Conservation (phyloP, 2,888 invertebrate genomes). For the Hyposoter didymator region DNA sequence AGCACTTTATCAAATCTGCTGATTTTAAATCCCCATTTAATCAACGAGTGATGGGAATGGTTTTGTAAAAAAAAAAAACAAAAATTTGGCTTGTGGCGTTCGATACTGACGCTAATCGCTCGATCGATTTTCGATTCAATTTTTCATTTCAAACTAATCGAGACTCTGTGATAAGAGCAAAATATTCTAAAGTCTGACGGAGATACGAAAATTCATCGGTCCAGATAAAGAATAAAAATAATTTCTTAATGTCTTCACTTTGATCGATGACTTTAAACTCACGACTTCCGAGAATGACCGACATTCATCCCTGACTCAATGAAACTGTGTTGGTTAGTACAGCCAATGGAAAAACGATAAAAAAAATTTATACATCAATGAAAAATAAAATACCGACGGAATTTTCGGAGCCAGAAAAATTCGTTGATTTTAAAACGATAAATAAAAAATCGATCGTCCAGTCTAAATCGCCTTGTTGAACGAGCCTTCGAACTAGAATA, state of each 20-base stretch:
- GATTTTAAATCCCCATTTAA: slow-evolving; percentile 1
- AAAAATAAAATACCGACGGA: not conserved
- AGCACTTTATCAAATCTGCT: not conserved
- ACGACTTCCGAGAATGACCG: slow-evolving; percentile 16
- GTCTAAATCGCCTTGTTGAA: slow-evolving; percentile 64
- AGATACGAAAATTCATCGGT: slow-evolving; percentile 1
- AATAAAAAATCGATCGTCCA: slow-evolving; percentile 42
- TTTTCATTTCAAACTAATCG: slow-evolving; percentile 31
- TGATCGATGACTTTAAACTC: not conserved
- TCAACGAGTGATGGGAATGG: slow-evolving; percentile 9
- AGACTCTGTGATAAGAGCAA: slow-evolving; percentile 60
- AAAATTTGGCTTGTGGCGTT: slow-evolving; percentile 27
- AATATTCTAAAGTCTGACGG: slow-evolving; percentile 5
- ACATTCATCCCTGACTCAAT: not conserved
- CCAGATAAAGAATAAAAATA: not conserved
- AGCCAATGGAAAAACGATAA: not conserved
- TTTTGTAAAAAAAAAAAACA: not conserved
- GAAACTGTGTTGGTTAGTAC: slow-evolving; percentile 27
- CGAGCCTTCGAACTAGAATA: slow-evolving; percentile 58
- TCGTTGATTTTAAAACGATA: slow-evolving; percentile 21
- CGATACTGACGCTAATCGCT: slow-evolving; percentile 32
- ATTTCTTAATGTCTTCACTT: not conserved
- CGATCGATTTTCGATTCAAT: slow-evolving; percentile 37
- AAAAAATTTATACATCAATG: not conserved
- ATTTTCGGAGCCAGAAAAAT: slow-evolving; percentile 43